These are phyloP conservation scores for Hydractinia echinata DNA, from an alignment of 30 jellyfish, hydroid and myxozoan genomes.

Conservation along the genomic window DNA sequence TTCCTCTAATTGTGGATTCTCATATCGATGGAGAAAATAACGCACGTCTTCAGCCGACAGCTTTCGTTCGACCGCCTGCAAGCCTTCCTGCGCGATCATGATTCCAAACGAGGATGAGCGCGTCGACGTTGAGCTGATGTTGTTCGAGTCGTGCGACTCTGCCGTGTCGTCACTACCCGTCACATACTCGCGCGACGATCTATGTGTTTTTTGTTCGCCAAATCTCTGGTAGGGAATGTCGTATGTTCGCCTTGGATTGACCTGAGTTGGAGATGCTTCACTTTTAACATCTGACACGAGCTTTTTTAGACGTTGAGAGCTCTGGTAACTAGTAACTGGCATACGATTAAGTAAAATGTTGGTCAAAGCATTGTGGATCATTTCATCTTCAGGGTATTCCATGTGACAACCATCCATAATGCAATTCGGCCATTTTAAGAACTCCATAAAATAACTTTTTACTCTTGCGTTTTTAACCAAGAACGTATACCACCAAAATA, in stretches of 20 bases:
- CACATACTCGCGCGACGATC: background rate
- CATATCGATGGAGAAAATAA: background rate
- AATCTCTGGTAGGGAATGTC: background rate
- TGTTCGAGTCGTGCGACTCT: background rate
- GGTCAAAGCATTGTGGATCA: background rate
- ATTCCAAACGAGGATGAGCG: background rate
- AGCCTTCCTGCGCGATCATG: conserved; percentile 15
- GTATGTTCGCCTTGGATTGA: background rate
- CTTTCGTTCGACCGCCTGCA: background rate
- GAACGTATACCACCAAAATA: background rate
- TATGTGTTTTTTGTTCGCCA: background rate
- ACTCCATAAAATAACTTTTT: background rate
- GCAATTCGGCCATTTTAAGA: conserved; percentile 6
- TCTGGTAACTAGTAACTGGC: background rate
- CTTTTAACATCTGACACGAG: background rate
- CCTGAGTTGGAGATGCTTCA: conserved; percentile 8
- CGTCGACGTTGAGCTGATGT: conserved; percentile 4
- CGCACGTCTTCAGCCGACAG: background rate
- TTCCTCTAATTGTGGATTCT: conserved; percentile 12
- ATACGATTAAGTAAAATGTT: conserved; percentile 1
- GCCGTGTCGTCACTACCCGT: background rate
- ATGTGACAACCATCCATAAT: conserved; percentile 1
- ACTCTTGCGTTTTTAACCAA: background rate
- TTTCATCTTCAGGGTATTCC: background rate
- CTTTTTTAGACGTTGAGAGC: background rate